These are phyloP conservation scores for Entomobrya proxima DNA, from an alignment of 2,888 invertebrate species.

Conservation along the genomic window DNA sequence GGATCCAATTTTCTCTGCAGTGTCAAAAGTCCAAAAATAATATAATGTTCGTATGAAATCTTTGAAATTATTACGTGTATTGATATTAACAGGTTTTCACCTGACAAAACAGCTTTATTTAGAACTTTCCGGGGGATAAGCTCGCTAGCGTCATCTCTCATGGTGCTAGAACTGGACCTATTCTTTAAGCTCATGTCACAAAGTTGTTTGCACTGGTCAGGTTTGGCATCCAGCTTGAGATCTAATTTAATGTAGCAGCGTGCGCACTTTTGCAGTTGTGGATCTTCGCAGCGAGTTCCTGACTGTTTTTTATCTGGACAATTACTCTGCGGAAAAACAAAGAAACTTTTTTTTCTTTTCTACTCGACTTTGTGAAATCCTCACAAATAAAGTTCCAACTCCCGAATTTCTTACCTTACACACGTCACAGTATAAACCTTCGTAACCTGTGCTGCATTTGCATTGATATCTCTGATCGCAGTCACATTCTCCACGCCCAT, in stretches of 20 bases:
- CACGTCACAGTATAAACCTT: slow-evolving; percentile 61
- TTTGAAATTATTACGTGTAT: too few species aligned
- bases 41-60: not conserved
- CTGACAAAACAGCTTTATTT: too few species aligned
- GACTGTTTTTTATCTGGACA: not conserved
- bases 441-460: slow-evolving; percentile 43
- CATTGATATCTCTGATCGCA: slow-evolving; percentile 35
- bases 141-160: too few species aligned
- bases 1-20: not conserved
- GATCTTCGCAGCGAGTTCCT: slow-evolving; percentile 36
- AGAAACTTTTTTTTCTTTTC: not conserved
- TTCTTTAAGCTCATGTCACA: slow-evolving; percentile 4
- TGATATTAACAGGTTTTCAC: too few species aligned
- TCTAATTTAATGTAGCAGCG: not conserved
- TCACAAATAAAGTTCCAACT: not conserved
- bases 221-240: not conserved
- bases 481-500: slow-evolving; percentile 54
- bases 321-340: not conserved
- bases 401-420: slow-evolving; percentile 39
- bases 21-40: not conserved
- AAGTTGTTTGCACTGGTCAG: not conserved
- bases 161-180: too few species aligned
- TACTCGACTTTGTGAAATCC: not conserved
- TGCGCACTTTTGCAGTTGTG: slow-evolving; percentile 17
- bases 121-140: too few species aligned